Percentiles rank a stretch among this genome's conserved stretches.
phyloP scores from a whole-genome alignment of 2,888 invertebrate genomes.

The Carabus problematicus region DNA sequence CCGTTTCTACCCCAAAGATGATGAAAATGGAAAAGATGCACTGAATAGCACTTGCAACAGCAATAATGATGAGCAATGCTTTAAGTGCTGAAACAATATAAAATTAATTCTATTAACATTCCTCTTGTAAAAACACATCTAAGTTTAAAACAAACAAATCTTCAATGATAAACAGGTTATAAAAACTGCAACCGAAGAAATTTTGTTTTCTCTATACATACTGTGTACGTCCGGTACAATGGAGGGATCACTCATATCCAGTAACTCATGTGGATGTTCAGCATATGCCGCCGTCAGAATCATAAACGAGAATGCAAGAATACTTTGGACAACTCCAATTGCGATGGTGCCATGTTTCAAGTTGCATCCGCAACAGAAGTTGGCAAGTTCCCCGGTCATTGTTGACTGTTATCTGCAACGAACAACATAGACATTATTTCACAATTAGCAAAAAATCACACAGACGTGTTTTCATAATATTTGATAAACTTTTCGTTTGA shows the following conservation, averaged over 20 bases:
- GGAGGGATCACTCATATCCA: conserved; percentile 55
- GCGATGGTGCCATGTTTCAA: conserved; percentile 56
- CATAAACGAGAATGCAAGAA: conserved; percentile 55
- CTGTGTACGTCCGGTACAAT: conserved; percentile 52
- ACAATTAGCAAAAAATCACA: no score
- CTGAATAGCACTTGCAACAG: conserved; percentile 53
- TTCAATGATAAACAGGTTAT: no score
- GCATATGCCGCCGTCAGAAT: conserved; percentile 56
- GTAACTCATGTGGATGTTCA: conserved; percentile 56
- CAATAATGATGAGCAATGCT: conserved; percentile 52
- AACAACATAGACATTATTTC: no score
- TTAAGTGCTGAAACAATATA: conserved; percentile 52
- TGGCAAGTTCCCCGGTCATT: conserved; percentile 24
- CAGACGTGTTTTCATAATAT: no score
- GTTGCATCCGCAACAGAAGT: conserved; percentile 50
- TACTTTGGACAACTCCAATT: conserved; percentile 55
- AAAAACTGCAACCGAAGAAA: no score
- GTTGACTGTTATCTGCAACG: conserved; percentile 1
- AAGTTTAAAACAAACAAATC: not conserved
- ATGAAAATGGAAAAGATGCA: conserved; percentile 55
- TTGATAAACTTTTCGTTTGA: no score
- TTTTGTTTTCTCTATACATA: conserved; percentile 43
- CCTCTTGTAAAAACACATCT: not conserved
- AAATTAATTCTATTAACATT: not conserved
- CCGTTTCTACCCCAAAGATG: conserved; percentile 57